These are phyloP conservation scores for Diarsia dahlii DNA, from an alignment of 2,888 invertebrate species.

Conservation along the genomic window DNA sequence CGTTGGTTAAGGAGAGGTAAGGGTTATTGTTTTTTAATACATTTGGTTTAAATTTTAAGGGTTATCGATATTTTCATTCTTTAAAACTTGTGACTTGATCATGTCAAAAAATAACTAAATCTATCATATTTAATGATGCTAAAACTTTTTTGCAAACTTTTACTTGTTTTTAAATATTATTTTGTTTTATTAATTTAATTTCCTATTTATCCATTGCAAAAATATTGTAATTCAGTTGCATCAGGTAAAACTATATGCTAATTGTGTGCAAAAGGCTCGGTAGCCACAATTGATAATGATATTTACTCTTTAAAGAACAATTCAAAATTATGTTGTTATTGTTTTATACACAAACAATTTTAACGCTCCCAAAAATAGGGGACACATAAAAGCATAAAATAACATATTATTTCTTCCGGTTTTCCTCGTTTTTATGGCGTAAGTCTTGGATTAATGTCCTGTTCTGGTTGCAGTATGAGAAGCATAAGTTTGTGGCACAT, in stretches of 20 bases:
- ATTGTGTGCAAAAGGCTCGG: too few species aligned
- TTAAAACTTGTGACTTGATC: neutral
- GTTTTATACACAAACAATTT: slow-evolving; percentile 54
- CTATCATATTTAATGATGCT: too few species aligned
- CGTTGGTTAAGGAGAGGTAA: slow-evolving; percentile 9
- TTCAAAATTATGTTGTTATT: neutral
- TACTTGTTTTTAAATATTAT: too few species aligned
- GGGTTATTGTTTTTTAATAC: slow-evolving; percentile 12
- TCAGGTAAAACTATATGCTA: neutral
- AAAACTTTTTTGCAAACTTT: too few species aligned
- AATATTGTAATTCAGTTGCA: too few species aligned
- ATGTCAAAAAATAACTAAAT: too few species aligned
- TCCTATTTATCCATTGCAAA: too few species aligned
- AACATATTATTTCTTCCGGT: slow-evolving; percentile 61
- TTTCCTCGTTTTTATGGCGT: slow-evolving; percentile 63
- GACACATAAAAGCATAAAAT: slow-evolving; percentile 45
- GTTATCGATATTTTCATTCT: neutral
- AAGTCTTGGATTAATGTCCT: slow-evolving; percentile 62
- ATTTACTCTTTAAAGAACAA: neutral
- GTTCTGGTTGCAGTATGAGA: slow-evolving; percentile 46
- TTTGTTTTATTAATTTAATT: too few species aligned
- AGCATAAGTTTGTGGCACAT: slow-evolving; percentile 42
- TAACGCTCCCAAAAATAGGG: slow-evolving; percentile 38
- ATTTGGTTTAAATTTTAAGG: neutral
- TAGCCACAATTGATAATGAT: too few species aligned